Evolutionary conservation across 2,888 invertebrate genomes (phyloP).

Genomic region (Diachrysia chrysitis): DNA sequence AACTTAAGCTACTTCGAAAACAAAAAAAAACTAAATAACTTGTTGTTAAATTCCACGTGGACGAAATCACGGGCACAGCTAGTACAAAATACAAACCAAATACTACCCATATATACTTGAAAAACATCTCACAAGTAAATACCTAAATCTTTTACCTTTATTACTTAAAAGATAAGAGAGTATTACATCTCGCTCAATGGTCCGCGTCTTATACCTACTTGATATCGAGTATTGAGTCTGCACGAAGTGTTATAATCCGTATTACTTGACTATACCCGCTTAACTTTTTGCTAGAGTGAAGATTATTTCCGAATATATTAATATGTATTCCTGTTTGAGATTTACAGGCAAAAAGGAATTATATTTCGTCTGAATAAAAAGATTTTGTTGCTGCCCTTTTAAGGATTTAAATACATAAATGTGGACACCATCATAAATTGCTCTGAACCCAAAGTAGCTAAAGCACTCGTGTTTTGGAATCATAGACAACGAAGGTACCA

Average conservation of each 20-base stretch:
- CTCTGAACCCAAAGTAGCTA: too few species aligned
- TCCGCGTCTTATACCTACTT: not conserved
- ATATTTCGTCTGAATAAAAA: not conserved
- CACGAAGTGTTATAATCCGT: not conserved
- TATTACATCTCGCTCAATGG: conserved; percentile 2
- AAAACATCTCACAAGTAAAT: not conserved
- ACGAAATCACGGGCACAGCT: too few species aligned
- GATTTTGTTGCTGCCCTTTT: not conserved
- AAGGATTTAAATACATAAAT: too few species aligned
- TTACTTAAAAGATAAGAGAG: not conserved
- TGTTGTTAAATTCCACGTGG: too few species aligned
- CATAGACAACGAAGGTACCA: too few species aligned
- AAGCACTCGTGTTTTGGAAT: too few species aligned
- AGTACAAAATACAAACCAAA: too few species aligned
- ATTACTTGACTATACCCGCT: not conserved
- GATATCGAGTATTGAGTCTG: not conserved
- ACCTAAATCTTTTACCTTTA: not conserved
- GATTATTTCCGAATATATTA: not conserved
- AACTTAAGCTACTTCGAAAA: too few species aligned
- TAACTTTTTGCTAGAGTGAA: not conserved
- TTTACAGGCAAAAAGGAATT: not conserved
- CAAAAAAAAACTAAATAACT: too few species aligned
- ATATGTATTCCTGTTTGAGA: not conserved
- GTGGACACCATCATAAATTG: too few species aligned
- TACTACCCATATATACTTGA: too few species aligned